phyloP scores from a whole-genome alignment of 1,140 invertebrate genomes.

The Leptinotarsa undecemlineata region DNA sequence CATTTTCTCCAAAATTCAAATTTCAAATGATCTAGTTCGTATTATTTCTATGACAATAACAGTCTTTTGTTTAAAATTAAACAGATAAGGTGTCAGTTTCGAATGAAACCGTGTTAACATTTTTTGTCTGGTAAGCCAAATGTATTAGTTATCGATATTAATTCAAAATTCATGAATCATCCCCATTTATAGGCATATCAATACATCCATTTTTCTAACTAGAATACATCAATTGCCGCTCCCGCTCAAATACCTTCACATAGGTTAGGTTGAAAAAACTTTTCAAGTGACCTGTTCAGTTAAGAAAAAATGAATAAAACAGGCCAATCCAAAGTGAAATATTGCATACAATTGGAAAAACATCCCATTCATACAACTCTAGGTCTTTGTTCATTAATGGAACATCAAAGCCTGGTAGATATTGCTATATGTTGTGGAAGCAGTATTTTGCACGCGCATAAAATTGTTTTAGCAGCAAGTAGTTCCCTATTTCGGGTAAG shows the following conservation, averaged over 20 bases:
- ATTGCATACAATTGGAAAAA: conserved; percentile 49
- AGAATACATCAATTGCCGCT: not conserved
- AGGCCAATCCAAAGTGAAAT: conserved; percentile 34
- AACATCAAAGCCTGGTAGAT: conserved; percentile 53
- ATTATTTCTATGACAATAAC: conserved; percentile 17
- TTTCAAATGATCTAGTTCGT: not conserved
- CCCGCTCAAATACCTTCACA: not conserved
- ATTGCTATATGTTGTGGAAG: conserved; percentile 52
- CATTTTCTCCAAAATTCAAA: not conserved
- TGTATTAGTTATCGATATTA: not conserved
- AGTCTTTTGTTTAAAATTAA: conserved; percentile 16
- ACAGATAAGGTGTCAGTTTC: not conserved
- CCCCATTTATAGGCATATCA: not conserved
- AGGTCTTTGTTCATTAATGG: conserved; percentile 50
- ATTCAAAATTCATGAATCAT: not conserved
- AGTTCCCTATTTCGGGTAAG: conserved; percentile 43
- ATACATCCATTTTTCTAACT: not conserved
- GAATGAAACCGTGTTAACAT: not conserved
- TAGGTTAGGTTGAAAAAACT: not conserved
- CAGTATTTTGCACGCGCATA: conserved; percentile 52
- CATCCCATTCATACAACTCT: conserved; percentile 45
- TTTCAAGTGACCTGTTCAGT: not conserved
- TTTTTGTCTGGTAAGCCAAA: not conserved
- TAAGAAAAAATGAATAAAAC: conserved; percentile 35
- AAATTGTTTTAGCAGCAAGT: conserved; percentile 51